Evolutionary conservation across 2,113 vertebrate genomes (phyloP).

Genomic region (Desmodus rotundus): DNA sequence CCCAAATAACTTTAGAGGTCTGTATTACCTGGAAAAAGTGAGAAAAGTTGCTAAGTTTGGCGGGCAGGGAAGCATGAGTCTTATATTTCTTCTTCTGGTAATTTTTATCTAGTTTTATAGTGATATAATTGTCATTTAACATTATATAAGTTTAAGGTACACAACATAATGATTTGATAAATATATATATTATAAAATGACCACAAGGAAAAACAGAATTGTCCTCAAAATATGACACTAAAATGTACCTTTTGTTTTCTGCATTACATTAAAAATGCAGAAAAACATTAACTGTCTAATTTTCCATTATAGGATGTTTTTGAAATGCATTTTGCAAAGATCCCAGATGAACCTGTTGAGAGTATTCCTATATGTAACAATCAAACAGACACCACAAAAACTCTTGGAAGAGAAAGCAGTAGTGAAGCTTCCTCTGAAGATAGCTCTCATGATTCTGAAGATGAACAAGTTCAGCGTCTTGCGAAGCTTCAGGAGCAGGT

Average conservation of each 20-base stretch:
- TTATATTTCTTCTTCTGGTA: not conserved
- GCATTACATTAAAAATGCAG: slow-evolving; percentile 9
- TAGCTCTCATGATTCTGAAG: slow-evolving; percentile 79
- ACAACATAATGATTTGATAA: not conserved
- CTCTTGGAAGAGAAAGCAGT: slow-evolving; percentile 76
- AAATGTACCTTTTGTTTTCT: slow-evolving; percentile 14
- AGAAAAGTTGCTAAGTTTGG: not conserved
- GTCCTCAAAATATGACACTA: not conserved
- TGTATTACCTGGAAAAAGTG: not conserved
- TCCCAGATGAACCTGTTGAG: slow-evolving; percentile 82
- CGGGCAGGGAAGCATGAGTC: not conserved
- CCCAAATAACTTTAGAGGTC: not conserved
- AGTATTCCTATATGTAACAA: slow-evolving; percentile 7
- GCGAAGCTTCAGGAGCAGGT: slow-evolving; percentile 89
- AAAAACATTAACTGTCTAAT: not conserved
- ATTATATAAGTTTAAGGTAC: not conserved
- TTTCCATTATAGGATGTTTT: slow-evolving; percentile 90
- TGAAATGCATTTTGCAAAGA: slow-evolving; percentile 88
- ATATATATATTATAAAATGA: not conserved
- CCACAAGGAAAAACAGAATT: not conserved
- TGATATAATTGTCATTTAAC: not conserved
- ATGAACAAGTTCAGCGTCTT: slow-evolving; percentile 77
- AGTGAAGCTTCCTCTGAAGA: slow-evolving; percentile 82
- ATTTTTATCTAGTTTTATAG: not conserved
- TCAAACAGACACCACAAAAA: slow-evolving; percentile 36